Percentiles rank a stretch among this genome's conserved stretches.
These are phyloP conservation scores for Chlorops oryzae DNA, from an alignment of 1,140 invertebrate species.

Conservation along the genomic window DNA sequence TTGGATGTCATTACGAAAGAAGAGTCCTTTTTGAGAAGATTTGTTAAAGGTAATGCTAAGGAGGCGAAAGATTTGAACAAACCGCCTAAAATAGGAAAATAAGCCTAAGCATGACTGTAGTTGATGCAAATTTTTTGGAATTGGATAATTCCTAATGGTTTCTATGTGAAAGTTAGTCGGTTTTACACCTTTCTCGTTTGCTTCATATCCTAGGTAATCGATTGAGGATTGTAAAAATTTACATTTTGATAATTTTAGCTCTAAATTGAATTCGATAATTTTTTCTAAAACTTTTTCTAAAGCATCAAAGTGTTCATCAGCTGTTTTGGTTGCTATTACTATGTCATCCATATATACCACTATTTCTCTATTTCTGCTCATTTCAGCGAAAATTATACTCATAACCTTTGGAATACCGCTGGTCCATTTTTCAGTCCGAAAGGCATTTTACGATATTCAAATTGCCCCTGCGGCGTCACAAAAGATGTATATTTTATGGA, in stretches of 20 bases:
- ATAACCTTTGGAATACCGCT: constrained; percentile 17
- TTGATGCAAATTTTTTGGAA: constrained; percentile 17
- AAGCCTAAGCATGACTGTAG: constrained; percentile 20
- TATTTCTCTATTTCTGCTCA: not conserved
- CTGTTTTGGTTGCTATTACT: constrained; percentile 9
- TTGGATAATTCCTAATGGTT: constrained; percentile 17
- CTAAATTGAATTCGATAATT: not conserved
- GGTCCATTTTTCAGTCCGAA: not conserved
- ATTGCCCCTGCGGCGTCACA: not conserved
- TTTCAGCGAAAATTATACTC: not conserved
- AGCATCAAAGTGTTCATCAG: constrained; percentile 16
- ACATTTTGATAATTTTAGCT: constrained; percentile 10
- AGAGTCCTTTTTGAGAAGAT: constrained; percentile 21
- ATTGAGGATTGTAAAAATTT: constrained; percentile 10
- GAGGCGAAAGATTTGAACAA: constrained; percentile 17
- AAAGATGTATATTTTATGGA: not conserved
- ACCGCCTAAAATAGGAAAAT: constrained; percentile 15
- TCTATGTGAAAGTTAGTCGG: constrained; percentile 16
- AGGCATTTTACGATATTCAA: not conserved
- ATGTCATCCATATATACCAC: not conserved
- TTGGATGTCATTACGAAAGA: constrained; percentile 13
- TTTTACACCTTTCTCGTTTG: constrained; percentile 6
- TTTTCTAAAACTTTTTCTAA: constrained; percentile 11
- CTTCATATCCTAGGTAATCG: not conserved
- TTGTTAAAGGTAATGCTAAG: constrained; percentile 20